Base-by-base conservation (phyloP, 2,113 vertebrate genomes). In the Rhodinocichla rosea region DNA sequence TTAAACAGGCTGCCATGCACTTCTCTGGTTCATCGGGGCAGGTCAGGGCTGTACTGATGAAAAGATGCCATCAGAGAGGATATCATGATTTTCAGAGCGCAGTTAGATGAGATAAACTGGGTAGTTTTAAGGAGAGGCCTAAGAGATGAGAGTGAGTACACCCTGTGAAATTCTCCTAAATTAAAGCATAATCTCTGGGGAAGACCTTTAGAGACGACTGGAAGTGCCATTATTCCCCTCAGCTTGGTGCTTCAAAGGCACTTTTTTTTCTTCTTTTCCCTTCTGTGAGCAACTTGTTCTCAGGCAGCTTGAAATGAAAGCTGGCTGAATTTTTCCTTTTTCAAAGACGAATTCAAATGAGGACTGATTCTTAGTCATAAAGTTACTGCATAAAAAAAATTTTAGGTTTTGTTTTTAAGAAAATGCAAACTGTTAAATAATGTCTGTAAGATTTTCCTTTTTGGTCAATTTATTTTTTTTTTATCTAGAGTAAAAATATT, bases 241-340 rank as follows among this genome's bases (percentile, higher is more conserved):
- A 96, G 96, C 94, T 95, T 93, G 85, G 79, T 73, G 93, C 78
- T 97, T 95, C 90, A 97, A 89, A 96, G 92, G 60, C 90, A 94
- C 30, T 47, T 89, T 90, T 92, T 83, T 90, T 70, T 59, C 35
- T 28, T 70, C 57, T 73, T 93, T 91, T 42, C 35, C 42, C 42
- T 94, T 92, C 82, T 80, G 42, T 39, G 50, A 87, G 40, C 45
- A 86, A 90, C 75, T 93, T 87, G 64, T 94, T 92, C 90, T 89
- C 87, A 92, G 64, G 82, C 79, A 70, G 89, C 62, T 81, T 90
- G 92, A 95, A 88, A 94, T 45, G 45, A 92, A 74, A 76, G 26
- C 39, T 69, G 35, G 50, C 10, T 83, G 87, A 90, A 78, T 67
- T 81, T 80, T 88, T 87, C n/a, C 35, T 59, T 62, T 94, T 90